Conservation (phyloP, 2,113 vertebrate species). For the Chaetodon auriga region DNA sequence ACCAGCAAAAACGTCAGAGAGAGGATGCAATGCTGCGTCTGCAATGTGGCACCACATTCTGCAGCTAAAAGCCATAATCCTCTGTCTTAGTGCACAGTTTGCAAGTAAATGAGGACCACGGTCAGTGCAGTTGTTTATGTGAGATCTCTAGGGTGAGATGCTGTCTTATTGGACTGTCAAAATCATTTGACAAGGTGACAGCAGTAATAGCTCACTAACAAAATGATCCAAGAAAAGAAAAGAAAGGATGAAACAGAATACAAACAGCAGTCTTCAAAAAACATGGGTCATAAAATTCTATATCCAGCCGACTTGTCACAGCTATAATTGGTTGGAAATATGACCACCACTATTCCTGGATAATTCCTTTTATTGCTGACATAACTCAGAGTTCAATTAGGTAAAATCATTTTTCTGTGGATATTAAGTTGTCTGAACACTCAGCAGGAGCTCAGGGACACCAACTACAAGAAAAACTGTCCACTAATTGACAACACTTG, state of each 20-base stretch:
- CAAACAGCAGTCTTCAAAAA: background rate
- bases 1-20: background rate
- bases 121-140: constrained; percentile 24
- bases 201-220: background rate
- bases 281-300: too few relatives aligned
- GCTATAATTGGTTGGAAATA: constrained; percentile 2
- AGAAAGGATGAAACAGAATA: background rate
- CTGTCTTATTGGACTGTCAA: constrained; percentile 27
- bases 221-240: background rate
- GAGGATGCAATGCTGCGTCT: background rate
- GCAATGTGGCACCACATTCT: background rate
- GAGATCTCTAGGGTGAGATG: constrained; percentile 6
- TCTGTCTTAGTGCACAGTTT: constrained; percentile 15
- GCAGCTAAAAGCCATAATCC: background rate
- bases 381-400: background rate
- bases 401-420: constrained; percentile 1
- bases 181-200: constrained; percentile 29
- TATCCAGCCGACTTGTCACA: background rate
- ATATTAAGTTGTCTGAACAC: constrained; percentile 13
- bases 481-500: background rate
- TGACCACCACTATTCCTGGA: background rate
- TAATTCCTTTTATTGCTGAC: background rate
- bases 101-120: constrained; percentile 16
- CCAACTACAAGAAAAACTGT: background rate
- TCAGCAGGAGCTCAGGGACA: background rate